phyloP scores from a whole-genome alignment of 2,113 vertebrate genomes.

The Ophthalmolycus amberensis region DNA sequence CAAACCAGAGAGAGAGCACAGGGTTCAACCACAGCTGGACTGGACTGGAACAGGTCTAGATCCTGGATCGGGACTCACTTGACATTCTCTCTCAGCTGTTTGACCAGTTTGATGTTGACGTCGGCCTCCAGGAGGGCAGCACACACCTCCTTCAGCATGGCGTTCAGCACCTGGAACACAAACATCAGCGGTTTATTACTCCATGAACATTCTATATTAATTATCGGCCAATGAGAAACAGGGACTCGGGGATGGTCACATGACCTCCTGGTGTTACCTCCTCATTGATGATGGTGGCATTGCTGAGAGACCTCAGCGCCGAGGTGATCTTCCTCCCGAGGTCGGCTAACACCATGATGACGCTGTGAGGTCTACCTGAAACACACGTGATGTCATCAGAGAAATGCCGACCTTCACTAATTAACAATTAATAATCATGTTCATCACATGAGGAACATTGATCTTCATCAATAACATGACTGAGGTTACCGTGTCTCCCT shows the following conservation, averaged over 20 bases:
- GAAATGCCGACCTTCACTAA: background rate
- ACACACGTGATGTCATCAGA: background rate
- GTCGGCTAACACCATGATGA: conserved; percentile 97
- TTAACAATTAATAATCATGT: background rate
- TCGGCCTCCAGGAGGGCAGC: conserved; percentile 97
- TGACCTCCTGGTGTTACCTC: conserved; percentile 84
- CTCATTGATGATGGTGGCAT: conserved; percentile 99
- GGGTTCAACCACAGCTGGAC: background rate
- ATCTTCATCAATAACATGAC: background rate
- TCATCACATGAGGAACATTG: background rate
- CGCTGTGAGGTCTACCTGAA: conserved; percentile 42
- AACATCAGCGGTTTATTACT: too few relatives aligned
- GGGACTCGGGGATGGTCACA: background rate
- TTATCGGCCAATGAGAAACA: background rate
- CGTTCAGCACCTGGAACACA: conserved; percentile 91
- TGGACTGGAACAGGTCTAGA: background rate
- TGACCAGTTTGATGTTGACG: conserved; percentile 97
- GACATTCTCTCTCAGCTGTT: conserved; percentile 56
- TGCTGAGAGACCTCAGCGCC: conserved; percentile 97
- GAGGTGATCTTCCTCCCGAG: conserved; percentile 98
- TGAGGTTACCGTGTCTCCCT: conserved; percentile 5
- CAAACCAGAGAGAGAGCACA: background rate
- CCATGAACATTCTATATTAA: background rate
- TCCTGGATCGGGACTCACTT: conserved; percentile 40
- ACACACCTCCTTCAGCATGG: conserved; percentile 99